Evolutionary conservation across 92 coral and sea anemone species (phyloP).

Genomic region (Epizoanthus stellaris): DNA sequence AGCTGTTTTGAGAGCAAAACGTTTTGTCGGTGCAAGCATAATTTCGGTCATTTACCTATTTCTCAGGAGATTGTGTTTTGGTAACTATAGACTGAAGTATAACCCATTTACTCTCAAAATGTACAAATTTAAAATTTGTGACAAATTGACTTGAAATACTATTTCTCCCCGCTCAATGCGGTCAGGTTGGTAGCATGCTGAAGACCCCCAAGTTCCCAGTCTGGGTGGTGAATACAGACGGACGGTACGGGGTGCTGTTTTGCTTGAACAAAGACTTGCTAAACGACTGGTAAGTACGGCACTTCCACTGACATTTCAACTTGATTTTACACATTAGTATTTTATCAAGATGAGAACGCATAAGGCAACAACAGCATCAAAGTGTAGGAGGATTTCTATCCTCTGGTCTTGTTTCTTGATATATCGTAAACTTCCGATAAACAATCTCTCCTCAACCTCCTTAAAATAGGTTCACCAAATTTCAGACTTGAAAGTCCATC

Average conservation of each 20-base stretch:
- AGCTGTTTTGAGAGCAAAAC: too few relatives aligned
- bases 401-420: too few relatives aligned
- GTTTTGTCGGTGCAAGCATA: background rate
- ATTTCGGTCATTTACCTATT: background rate
- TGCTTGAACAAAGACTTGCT: conserved; percentile 78
- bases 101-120: background rate
- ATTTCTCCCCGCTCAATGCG: background rate
- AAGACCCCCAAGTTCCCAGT: conserved; percentile 87
- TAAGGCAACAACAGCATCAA: too few relatives aligned
- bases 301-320: background rate
- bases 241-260: conserved; percentile 75
- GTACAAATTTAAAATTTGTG: too few relatives aligned
- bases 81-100: background rate
- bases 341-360: too few relatives aligned
- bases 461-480: too few relatives aligned
- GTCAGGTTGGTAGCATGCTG: conserved; percentile 85
- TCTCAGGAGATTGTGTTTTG: background rate
- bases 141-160: too few relatives aligned
- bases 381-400: too few relatives aligned
- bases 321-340: background rate
- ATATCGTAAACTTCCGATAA: too few relatives aligned
- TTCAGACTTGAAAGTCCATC: too few relatives aligned
- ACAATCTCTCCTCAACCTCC: too few relatives aligned
- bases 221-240: conserved; percentile 81
- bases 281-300: conserved; percentile 73